phyloP scores from a whole-genome alignment of 2,888 invertebrate genomes.

The Catocala fraxini region DNA sequence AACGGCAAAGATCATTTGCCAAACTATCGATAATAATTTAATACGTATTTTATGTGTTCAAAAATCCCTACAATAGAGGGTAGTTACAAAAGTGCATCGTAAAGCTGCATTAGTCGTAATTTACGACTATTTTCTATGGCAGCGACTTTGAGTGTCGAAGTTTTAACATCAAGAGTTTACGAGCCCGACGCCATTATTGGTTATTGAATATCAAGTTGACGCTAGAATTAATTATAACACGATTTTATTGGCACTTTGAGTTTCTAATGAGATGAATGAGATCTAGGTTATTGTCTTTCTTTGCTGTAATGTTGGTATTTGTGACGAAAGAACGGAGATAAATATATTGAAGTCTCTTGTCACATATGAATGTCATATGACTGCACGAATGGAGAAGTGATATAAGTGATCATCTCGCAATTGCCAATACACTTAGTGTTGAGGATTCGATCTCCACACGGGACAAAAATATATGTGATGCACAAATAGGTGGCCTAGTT shows the following conservation, averaged over 20 bases:
- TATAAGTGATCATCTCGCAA: too few relatives aligned
- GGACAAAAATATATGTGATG: too few relatives aligned
- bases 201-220: constrained; percentile 53
- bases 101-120: constrained; percentile 57
- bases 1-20: background rate
- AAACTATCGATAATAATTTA: constrained; percentile 1
- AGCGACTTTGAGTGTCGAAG: constrained; percentile 66
- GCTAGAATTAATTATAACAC: constrained; percentile 20
- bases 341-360: too few relatives aligned
- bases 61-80: constrained; percentile 5
- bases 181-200: constrained; percentile 60
- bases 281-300: background rate
- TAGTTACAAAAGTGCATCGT: constrained; percentile 35
- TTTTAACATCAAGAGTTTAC: constrained; percentile 69
- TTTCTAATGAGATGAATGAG: background rate
- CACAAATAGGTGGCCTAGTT: too few relatives aligned
- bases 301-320: too few relatives aligned
- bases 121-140: constrained; percentile 58
- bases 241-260: constrained; percentile 18
- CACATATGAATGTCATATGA: too few relatives aligned
- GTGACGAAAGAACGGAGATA: too few relatives aligned
- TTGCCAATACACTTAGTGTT: too few relatives aligned
- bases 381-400: too few relatives aligned
- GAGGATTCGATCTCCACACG: too few relatives aligned
- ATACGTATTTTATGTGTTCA: too few relatives aligned